Conservation (phyloP, 1,140 invertebrate genomes). For the Hermetia illucens region DNA sequence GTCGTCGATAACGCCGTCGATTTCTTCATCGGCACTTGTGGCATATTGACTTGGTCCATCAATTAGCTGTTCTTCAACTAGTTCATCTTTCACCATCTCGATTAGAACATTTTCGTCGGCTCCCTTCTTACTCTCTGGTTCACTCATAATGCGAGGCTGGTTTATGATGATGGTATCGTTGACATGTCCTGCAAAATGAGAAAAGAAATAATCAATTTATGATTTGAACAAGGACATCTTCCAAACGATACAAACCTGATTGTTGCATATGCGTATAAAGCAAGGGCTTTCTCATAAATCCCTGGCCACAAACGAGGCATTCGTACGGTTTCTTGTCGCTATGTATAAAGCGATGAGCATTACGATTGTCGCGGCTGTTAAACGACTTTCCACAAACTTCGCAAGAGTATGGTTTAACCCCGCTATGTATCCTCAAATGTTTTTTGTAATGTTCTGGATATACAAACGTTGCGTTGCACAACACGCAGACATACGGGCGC, state of each 20-base stretch:
- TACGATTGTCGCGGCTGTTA: constrained; percentile 68
- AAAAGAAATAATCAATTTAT: neutral
- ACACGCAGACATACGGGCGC: constrained; percentile 55
- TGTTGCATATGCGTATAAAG: constrained; percentile 64
- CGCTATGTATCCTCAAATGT: constrained; percentile 62
- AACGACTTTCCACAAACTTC: constrained; percentile 80
- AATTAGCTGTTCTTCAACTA: neutral
- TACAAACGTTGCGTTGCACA: constrained; percentile 62
- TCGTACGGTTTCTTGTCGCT: constrained; percentile 77
- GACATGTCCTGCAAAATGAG: constrained; percentile 39
- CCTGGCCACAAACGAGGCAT: constrained; percentile 62
- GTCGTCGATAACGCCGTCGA: no score
- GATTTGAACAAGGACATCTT: neutral
- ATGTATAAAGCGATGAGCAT: constrained; percentile 72
- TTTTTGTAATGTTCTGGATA: constrained; percentile 76
- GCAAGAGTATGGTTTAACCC: constrained; percentile 63
- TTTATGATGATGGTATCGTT: constrained; percentile 68
- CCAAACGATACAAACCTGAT: no score
- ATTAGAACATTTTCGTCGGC: neutral
- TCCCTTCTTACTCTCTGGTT: neutral
- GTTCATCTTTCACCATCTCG: neutral
- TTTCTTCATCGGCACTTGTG: neutral
- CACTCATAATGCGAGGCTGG: constrained; percentile 51
- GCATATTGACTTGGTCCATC: neutral
- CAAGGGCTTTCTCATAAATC: constrained; percentile 70